A percentile compares a stretch with the other conserved stretches of the same genome.
phyloP scores from a whole-genome alignment of 2,113 vertebrate genomes.

The Apteryx mantelli region DNA sequence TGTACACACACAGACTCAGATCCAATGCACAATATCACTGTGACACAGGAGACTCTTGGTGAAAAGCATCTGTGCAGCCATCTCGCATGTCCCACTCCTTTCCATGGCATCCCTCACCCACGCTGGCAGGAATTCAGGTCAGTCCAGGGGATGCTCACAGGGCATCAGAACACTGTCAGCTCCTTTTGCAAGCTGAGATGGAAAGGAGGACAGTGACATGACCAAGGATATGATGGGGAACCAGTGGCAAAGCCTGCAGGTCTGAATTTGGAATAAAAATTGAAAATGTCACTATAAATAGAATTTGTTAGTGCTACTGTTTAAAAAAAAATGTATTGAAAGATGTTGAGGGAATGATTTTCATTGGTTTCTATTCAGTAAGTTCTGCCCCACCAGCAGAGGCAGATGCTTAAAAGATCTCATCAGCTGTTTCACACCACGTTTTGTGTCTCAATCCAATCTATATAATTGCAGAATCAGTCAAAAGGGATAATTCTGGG shows the following conservation, averaged over 20 bases:
- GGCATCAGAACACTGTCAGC: background rate
- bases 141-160: background rate
- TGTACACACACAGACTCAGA: no score
- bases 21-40: no score
- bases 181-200: no score
- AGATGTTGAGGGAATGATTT: background rate
- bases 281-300: background rate
- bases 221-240: background rate
- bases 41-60: background rate
- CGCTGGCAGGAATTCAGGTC: background rate
- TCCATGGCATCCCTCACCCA: rapidly evolving
- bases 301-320: background rate
- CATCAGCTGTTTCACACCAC: background rate
- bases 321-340: background rate
- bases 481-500: background rate
- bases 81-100: background rate
- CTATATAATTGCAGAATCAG: background rate
- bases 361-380: background rate
- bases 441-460: background rate
- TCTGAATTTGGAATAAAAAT: background rate
- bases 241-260: background rate
- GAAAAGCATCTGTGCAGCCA: background rate
- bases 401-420: background rate
- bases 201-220: background rate
- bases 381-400: background rate